Evolutionary conservation across 2,888 invertebrate species (phyloP).

Genomic region (Coelogynopora nodosa): DNA sequence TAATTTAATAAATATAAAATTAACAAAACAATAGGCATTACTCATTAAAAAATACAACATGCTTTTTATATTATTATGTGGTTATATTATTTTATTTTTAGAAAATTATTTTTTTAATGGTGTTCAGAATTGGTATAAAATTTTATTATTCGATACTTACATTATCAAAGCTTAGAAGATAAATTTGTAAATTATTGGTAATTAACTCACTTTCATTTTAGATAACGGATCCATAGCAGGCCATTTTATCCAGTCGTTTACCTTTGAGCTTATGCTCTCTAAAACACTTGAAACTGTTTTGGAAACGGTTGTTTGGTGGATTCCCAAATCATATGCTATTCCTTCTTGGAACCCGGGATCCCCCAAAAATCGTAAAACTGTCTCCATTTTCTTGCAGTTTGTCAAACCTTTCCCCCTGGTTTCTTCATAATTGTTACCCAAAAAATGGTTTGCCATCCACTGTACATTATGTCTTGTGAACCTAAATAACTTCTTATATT

Average conservation of each 20-base stretch:
- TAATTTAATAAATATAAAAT: too few species aligned
- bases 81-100: too few species aligned
- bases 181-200: too few species aligned
- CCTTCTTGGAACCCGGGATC: slow-evolving; percentile 5
- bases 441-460: neutral
- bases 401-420: neutral
- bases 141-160: too few species aligned
- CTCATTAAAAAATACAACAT: too few species aligned
- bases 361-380: neutral
- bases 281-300: neutral
- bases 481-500: neutral
- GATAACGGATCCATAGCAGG: neutral
- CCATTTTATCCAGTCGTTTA: neutral
- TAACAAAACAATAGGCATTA: too few species aligned
- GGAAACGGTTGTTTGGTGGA: neutral
- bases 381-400: neutral
- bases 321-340: neutral
- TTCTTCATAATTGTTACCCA: neutral
- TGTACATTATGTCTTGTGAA: neutral
- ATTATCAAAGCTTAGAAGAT: too few species aligned
- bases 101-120: too few species aligned
- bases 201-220: neutral
- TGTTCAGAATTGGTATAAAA: too few species aligned
- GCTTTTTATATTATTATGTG: too few species aligned
- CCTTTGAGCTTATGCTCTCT: neutral